A percentile compares a stretch with the other conserved stretches of the same genome.
phyloP scores from a whole-genome alignment of 2,113 vertebrate species.

The Dromaius novaehollandiae region DNA sequence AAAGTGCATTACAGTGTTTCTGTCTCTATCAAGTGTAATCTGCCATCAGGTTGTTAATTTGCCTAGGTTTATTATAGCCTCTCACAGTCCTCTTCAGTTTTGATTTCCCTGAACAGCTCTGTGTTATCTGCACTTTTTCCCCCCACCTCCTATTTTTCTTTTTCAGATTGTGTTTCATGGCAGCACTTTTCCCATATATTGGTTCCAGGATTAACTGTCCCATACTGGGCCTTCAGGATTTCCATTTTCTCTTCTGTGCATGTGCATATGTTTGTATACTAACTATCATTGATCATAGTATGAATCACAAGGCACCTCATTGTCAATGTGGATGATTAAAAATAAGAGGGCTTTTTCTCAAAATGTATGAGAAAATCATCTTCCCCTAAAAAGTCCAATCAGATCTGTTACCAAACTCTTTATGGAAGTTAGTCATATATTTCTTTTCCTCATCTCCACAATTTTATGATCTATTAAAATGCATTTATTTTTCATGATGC shows the following conservation, averaged over 20 bases:
- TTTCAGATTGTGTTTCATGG: background rate
- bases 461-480: background rate
- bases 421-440: background rate
- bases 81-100: background rate
- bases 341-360: background rate
- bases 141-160: background rate
- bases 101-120: background rate
- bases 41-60: conserved; percentile 34
- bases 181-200: background rate
- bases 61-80: background rate
- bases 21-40: background rate
- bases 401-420: background rate
- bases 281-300: background rate
- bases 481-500: background rate
- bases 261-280: background rate
- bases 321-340: background rate
- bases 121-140: background rate
- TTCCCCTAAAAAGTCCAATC: background rate
- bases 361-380: background rate
- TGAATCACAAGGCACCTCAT: conserved; percentile 2
- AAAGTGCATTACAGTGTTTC: background rate
- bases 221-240: background rate
- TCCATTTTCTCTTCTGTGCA: background rate
- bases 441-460: background rate
- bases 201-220: background rate